phyloP scores from a whole-genome alignment of 2,888 invertebrate species.

The Tineola bisselliella region DNA sequence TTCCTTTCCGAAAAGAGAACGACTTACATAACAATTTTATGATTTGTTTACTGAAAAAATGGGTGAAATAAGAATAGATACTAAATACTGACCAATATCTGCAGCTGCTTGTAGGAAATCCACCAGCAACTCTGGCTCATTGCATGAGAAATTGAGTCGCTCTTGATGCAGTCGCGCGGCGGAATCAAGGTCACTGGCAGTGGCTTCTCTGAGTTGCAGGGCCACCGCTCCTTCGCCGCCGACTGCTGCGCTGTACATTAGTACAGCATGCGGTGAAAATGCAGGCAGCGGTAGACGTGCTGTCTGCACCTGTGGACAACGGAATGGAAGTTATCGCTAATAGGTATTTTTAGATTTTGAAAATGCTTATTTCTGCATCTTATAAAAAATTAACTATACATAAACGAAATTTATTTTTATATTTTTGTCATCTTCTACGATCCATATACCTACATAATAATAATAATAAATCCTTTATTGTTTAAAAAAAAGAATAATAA shows the following conservation, averaged over 20 bases:
- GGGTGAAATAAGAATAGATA: too few relatives aligned
- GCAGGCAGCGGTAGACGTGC: slow-evolving; percentile 60
- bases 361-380: too few relatives aligned
- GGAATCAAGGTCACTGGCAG: slow-evolving; percentile 55
- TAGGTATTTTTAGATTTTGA: too few relatives aligned
- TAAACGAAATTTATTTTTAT: too few relatives aligned
- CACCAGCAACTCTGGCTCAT: slow-evolving; percentile 78
- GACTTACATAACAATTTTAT: neutral
- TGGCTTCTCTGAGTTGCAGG: slow-evolving; percentile 71
- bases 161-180: slow-evolving; percentile 66
- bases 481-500: too few relatives aligned
- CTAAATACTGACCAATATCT: slow-evolving; percentile 47
- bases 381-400: too few relatives aligned
- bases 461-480: too few relatives aligned
- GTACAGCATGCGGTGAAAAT: slow-evolving; percentile 71
- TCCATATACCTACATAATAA: too few relatives aligned
- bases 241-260: slow-evolving; percentile 75
- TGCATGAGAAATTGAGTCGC: slow-evolving; percentile 77
- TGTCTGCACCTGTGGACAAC: slow-evolving; percentile 43
- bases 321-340: too few relatives aligned
- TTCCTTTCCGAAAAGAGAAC: neutral
- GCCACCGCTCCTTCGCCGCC: slow-evolving; percentile 71
- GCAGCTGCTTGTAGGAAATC: slow-evolving; percentile 76
- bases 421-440: too few relatives aligned
- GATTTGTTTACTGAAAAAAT: neutral